Evolutionary conservation across 2,888 invertebrate genomes (phyloP), one percentile per base, ranked within the genome.

Genomic region (Carterocephalus palaemon): DNA sequence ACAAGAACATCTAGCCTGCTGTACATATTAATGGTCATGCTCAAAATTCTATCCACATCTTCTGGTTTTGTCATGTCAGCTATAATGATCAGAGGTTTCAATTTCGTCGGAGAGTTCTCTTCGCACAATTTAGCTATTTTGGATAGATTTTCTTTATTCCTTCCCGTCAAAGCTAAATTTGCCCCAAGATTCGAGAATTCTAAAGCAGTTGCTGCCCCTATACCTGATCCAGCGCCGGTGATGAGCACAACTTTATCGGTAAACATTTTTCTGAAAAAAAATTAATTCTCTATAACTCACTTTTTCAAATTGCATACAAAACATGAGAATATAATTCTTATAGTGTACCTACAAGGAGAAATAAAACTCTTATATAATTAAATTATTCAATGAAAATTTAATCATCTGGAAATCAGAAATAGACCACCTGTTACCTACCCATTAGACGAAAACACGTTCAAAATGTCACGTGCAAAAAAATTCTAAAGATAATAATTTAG

Each of bases 211-310:
- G 90, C 91, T 3, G 91, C 90, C 8, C 94, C 94, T 48, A 94
- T 93, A 0, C 94, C 93, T 3, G 92, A 92, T 65, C 92, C 92
- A 1, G 92, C 92, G 9, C 93, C 93, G 5, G 91, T 91, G 23
- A 91, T 84, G 13, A 91, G 72, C 3, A 90, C 84, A 4, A 91
- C 89, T 82, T 91, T 91, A 42, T 85, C 80, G 15, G 75, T 71
- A 54, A 91, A 90, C 84, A 85, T 83, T 47, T 38, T 62, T 47
- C 45, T 43, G 42, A n/a, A n/a, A n/a, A n/a, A n/a, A n/a, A n/a
- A n/a, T n/a, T n/a, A n/a, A n/a, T n/a, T n/a, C n/a, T n/a, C n/a
- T n/a, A n/a, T n/a, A n/a, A n/a, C n/a, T n/a, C n/a, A n/a, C n/a
- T n/a, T n/a, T n/a, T n/a, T n/a, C n/a, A n/a, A n/a, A n/a, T n/a